A percentile compares a stretch with the other conserved stretches of the same genome.
phyloP scores from a whole-genome alignment of 2,113 vertebrate species.

The Albula goreensis region DNA sequence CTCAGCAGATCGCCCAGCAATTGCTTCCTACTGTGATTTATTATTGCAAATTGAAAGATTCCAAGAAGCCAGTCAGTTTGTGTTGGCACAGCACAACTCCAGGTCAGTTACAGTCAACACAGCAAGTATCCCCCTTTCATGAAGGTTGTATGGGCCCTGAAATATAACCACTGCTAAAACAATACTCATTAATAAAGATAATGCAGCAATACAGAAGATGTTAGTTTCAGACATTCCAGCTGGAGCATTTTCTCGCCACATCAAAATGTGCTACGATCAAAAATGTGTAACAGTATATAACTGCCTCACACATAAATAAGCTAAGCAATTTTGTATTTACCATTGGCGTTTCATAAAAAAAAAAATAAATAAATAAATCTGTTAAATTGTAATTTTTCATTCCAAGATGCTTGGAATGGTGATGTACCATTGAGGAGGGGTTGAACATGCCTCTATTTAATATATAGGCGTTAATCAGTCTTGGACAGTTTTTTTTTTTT shows the following conservation, averaged over 20 bases:
- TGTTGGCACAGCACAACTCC: constrained; percentile 40
- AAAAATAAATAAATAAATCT: not conserved
- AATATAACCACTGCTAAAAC: constrained; percentile 28
- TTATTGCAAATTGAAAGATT: constrained; percentile 57
- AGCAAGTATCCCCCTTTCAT: constrained; percentile 38
- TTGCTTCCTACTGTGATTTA: constrained; percentile 51
- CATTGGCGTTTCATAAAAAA: not conserved
- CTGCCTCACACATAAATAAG: not conserved
- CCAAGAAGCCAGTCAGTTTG: constrained; percentile 61
- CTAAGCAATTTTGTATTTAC: not conserved
- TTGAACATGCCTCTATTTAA: not conserved
- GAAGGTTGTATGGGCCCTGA: not conserved
- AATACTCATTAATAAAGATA: constrained; percentile 37
- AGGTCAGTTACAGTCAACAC: constrained; percentile 31
- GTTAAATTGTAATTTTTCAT: not conserved
- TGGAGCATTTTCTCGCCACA: not conserved
- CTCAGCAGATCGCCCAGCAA: constrained; percentile 33
- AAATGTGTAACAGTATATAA: not conserved
- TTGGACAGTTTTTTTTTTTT: not conserved
- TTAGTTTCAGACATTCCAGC: not conserved
- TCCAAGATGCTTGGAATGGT: not conserved
- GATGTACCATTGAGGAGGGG: not conserved
- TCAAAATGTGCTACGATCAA: constrained; percentile 4
- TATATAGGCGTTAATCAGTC: not conserved
- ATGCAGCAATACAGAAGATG: not conserved